Evolutionary conservation across 64 coral and sea anemone species (phyloP).

Genomic region (Hydrozoanthus tunicans): DNA sequence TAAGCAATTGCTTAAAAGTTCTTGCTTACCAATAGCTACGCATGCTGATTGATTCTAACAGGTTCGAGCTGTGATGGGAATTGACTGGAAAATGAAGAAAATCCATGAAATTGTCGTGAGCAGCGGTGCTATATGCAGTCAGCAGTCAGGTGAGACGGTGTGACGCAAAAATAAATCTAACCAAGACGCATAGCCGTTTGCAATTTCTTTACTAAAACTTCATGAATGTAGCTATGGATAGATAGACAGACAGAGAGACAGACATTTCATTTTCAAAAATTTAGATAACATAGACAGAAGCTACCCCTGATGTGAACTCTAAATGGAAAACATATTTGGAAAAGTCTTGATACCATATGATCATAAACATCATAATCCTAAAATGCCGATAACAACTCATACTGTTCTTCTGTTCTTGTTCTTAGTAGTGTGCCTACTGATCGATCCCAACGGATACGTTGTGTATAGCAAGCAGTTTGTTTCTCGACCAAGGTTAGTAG

Average conservation of each 20-base stretch:
- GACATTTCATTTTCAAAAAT: too few species aligned
- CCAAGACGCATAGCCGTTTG: neutral
- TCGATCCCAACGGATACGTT: conserved; percentile 87
- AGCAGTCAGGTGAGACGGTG: conserved; percentile 44
- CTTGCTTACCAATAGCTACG: too few species aligned
- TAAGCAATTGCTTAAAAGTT: too few species aligned
- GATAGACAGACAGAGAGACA: too few species aligned
- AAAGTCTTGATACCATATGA: neutral
- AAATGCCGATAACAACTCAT: neutral
- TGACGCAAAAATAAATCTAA: neutral
- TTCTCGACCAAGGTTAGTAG: conserved; percentile 51
- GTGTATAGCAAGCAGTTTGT: conserved; percentile 81
- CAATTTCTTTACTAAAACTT: neutral
- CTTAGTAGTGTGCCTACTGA: conserved; percentile 76
- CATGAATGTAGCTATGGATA: neutral
- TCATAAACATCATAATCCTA: too few species aligned
- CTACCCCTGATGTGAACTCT: too few species aligned
- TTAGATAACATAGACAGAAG: too few species aligned
- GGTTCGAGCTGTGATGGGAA: conserved; percentile 92
- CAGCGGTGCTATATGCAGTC: conserved; percentile 73
- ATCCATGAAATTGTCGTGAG: conserved; percentile 77
- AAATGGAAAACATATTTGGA: too few species aligned
- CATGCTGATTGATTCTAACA: neutral
- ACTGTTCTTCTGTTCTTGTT: neutral
- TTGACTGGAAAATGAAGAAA: conserved; percentile 93